Conservation (phyloP, 1,140 invertebrate species). For the Heterodera schachtii region DNA sequence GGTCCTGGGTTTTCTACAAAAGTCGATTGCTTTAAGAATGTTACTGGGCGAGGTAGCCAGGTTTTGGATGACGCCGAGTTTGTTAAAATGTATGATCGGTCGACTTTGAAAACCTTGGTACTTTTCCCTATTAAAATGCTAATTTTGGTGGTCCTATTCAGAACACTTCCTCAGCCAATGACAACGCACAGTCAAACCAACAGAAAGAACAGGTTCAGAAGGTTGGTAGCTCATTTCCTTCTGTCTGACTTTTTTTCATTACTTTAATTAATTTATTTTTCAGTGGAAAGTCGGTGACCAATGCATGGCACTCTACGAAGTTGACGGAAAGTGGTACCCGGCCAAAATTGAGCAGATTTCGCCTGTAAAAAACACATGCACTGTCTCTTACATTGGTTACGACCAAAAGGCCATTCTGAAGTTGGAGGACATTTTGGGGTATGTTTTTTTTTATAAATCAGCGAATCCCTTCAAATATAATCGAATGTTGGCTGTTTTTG, state of each 20-base stretch:
- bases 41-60: constrained; percentile 12
- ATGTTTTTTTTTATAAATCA: constrained; percentile 28
- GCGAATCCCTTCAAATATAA: constrained; percentile 2
- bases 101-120: constrained; percentile 33
- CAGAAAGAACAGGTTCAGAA: neutral
- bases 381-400: constrained; percentile 46
- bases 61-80: constrained; percentile 44
- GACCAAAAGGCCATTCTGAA: constrained; percentile 39
- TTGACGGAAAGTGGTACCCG: constrained; percentile 43
- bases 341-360: constrained; percentile 40
- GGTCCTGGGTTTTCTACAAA: neutral
- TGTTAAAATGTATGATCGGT: constrained; percentile 44
- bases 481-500: neutral
- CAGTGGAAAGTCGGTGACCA: constrained; percentile 44
- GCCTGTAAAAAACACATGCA: constrained; percentile 27
- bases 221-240: too few species aligned
- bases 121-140: constrained; percentile 8
- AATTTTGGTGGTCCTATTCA: neutral
- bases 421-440: constrained; percentile 43
- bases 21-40: constrained; percentile 1
- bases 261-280: neutral
- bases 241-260: neutral
- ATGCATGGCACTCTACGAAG: constrained; percentile 48
- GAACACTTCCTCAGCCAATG: constrained; percentile 8
- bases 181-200: constrained; percentile 15